A percentile compares a stretch with the other conserved stretches of the same genome.
Evolutionary conservation across 2,888 invertebrate species (phyloP).

Genomic region (Eugnorisma glareosa): DNA sequence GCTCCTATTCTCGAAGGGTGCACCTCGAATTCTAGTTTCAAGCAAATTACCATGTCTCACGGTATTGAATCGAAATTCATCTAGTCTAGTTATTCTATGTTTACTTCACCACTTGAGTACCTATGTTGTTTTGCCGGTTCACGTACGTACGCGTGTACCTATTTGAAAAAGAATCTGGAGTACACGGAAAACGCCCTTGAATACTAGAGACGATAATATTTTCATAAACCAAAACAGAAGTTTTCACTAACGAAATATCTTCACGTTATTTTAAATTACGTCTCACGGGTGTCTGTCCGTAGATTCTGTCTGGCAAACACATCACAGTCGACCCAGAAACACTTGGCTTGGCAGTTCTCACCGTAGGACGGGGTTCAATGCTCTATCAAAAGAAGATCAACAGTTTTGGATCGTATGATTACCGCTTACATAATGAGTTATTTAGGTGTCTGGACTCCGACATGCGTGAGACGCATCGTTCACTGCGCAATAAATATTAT

Average conservation of each 20-base stretch:
- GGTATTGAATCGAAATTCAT: conserved; percentile 4
- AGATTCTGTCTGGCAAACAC: conserved; percentile 63
- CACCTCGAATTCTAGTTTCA: neutral
- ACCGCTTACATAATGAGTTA: conserved; percentile 63
- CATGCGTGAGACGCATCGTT: conserved; percentile 17
- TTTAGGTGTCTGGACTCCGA: conserved; percentile 50
- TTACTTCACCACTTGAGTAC: neutral
- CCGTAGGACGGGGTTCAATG: conserved; percentile 70
- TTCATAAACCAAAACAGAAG: conserved; percentile 13
- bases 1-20: neutral
- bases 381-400: conserved; percentile 67
- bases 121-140: neutral
- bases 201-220: conserved; percentile 6
- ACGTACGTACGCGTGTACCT: too few relatives aligned
- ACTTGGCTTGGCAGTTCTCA: conserved; percentile 67
- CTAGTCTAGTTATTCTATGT: conserved; percentile 1
- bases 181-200: conserved; percentile 22
- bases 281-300: conserved; percentile 50
- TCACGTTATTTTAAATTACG: conserved; percentile 47
- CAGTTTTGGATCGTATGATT: conserved; percentile 59
- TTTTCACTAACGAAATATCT: conserved; percentile 43
- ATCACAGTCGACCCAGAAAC: conserved; percentile 72
- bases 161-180: conserved; percentile 9
- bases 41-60: neutral
- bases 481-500: conserved; percentile 29